phyloP scores from a whole-genome alignment of 64 coral and sea anemone species.

The Montipora foliosa region DNA sequence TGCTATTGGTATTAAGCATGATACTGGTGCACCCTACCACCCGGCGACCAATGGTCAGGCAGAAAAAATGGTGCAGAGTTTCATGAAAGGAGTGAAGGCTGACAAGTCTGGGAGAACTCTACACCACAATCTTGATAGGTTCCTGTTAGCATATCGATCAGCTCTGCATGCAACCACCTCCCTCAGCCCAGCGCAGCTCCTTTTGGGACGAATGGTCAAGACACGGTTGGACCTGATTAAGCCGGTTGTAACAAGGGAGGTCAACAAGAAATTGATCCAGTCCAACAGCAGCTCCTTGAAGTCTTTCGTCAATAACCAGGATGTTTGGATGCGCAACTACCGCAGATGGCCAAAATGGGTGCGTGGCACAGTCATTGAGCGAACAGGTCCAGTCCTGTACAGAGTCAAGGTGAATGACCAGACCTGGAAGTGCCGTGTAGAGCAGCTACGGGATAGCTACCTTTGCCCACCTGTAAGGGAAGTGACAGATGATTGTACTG shows the following conservation, averaged over 20 bases:
- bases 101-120: no score
- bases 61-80: no score
- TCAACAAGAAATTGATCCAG: conserved; percentile 45
- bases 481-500: no score
- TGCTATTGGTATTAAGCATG: no score
- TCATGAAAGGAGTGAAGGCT: no score
- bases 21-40: no score
- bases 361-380: conserved; percentile 12
- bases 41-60: no score
- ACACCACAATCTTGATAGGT: no score
- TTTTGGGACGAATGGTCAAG: conserved; percentile 41
- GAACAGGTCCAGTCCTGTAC: conserved; percentile 49
- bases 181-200: conserved; percentile 41
- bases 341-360: conserved; percentile 7
- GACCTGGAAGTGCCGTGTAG: background rate
- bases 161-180: conserved; percentile 51
- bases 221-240: conserved; percentile 38
- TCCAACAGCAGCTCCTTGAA: background rate
- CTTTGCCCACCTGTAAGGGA: no score
- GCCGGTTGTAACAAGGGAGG: conserved; percentile 26
- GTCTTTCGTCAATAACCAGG: background rate
- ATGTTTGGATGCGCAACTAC: conserved; percentile 56
- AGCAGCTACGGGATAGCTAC: no score
- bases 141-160: conserved; percentile 10
- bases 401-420: conserved; percentile 36